Conservation (phyloP, 2,797 vertebrate genomes). For the Benthosema pterotum region DNA sequence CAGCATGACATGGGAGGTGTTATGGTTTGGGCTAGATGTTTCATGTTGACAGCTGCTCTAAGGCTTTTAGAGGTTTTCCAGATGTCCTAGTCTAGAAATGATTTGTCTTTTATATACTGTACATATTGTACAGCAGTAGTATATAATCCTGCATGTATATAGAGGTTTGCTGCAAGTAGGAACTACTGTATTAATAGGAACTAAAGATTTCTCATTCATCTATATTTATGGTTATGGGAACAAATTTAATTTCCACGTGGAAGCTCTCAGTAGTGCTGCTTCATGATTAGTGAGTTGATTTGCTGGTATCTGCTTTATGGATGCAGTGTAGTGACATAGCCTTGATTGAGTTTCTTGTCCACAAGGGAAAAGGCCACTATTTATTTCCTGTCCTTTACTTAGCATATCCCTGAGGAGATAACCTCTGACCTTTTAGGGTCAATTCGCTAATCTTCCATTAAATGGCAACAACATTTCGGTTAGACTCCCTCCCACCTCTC, state of each 20-base stretch:
- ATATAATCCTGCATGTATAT: not conserved
- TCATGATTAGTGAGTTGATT: not conserved
- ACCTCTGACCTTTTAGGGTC: slow-evolving; percentile 59
- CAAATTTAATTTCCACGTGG: not conserved
- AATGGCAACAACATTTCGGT: slow-evolving; percentile 38
- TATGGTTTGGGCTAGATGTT: slow-evolving; percentile 2
- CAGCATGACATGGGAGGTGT: slow-evolving; percentile 8
- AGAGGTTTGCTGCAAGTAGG: not conserved
- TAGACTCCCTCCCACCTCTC: slow-evolving; percentile 14
- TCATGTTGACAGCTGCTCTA: slow-evolving; percentile 18
- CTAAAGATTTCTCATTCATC: too few relatives aligned
- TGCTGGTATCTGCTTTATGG: not conserved
- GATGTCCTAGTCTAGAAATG: not conserved
- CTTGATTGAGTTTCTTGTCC: slow-evolving; percentile 31
- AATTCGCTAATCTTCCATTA: slow-evolving; percentile 47
- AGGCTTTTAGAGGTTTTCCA: slow-evolving; percentile 5
- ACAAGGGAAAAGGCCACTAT: slow-evolving; percentile 22
- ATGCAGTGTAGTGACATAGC: not conserved
- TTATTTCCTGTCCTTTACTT: slow-evolving; percentile 39
- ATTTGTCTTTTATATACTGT: not conserved
- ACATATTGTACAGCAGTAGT: not conserved
- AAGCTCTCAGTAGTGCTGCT: not conserved
- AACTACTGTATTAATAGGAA: too few relatives aligned
- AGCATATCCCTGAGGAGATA: slow-evolving; percentile 43
- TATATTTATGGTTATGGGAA: not conserved